These are phyloP conservation scores for Squalus acanthias DNA, from an alignment of 2,797 vertebrate species.

Conservation along the genomic window DNA sequence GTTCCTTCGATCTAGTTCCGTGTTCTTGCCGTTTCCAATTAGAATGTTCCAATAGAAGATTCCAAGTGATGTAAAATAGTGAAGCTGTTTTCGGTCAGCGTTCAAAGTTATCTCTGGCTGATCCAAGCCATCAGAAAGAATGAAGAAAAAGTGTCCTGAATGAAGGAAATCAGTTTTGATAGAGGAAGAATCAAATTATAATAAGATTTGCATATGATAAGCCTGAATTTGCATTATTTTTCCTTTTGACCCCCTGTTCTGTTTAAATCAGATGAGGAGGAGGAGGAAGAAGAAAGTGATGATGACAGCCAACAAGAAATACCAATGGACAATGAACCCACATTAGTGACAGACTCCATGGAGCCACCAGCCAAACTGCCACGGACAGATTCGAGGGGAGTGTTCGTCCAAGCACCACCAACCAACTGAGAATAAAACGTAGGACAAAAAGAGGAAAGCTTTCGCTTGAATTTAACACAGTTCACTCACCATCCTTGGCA, in stretches of 20 bases:
- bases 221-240: not conserved
- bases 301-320: constrained; percentile 73
- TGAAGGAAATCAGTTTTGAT: not conserved
- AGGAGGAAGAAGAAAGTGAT: constrained; percentile 84
- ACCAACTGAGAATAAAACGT: constrained; percentile 49
- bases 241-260: not conserved
- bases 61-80: no score
- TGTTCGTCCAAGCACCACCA: constrained; percentile 62
- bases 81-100: not conserved
- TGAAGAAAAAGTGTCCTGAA: not conserved
- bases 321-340: constrained; percentile 59
- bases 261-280: constrained; percentile 67
- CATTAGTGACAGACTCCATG: constrained; percentile 61
- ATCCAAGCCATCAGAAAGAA: not conserved
- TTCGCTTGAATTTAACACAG: constrained; percentile 18
- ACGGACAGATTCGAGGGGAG: constrained; percentile 67
- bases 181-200: not conserved
- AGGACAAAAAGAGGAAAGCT: constrained; percentile 3
- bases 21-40: no score
- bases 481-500: not conserved
- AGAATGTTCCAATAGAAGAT: no score
- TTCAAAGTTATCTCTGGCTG: not conserved
- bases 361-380: constrained; percentile 77
- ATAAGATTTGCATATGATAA: not conserved
- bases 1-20: no score